Conservation (phyloP, 2,888 invertebrate species). For the Megastigmus dorsalis region DNA sequence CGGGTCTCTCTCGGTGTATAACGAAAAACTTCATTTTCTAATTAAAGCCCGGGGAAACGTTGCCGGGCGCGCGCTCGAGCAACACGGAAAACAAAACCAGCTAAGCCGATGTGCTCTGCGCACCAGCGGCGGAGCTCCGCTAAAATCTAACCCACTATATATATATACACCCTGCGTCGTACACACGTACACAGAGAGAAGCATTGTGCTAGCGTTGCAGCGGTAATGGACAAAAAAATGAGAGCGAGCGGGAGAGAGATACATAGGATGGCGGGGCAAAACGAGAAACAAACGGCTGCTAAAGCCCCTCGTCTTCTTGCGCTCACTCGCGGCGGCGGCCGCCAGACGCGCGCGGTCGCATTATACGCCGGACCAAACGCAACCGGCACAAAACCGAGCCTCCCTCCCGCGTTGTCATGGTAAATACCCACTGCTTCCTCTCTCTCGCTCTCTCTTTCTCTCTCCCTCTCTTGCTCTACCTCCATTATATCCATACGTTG, state of each 20-base stretch:
- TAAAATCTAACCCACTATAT: slow-evolving; percentile 10
- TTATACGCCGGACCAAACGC: slow-evolving; percentile 63
- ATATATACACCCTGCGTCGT: background rate
- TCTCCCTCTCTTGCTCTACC: background rate
- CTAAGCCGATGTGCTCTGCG: background rate
- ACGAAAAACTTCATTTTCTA: slow-evolving; percentile 49
- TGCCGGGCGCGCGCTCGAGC: background rate
- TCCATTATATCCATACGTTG: no score
- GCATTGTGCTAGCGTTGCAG: background rate
- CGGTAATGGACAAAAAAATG: slow-evolving; percentile 39
- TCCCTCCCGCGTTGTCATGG: slow-evolving; percentile 58
- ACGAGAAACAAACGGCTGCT: slow-evolving; percentile 55
- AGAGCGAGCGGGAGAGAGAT: background rate
- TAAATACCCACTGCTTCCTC: slow-evolving; percentile 59
- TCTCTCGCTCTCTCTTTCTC: background rate
- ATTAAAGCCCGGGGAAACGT: slow-evolving; percentile 41
- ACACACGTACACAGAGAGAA: background rate
- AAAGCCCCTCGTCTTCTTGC: slow-evolving; percentile 64
- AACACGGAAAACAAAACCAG: background rate
- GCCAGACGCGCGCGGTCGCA: slow-evolving; percentile 61
- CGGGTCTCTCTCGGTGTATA: background rate
- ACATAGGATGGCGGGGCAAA: slow-evolving; percentile 44
- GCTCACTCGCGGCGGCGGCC: slow-evolving; percentile 54
- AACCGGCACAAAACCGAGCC: slow-evolving; percentile 63
- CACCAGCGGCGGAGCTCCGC: background rate